phyloP scores from a whole-genome alignment of 2,888 invertebrate species.

The Eilema griseolum region DNA sequence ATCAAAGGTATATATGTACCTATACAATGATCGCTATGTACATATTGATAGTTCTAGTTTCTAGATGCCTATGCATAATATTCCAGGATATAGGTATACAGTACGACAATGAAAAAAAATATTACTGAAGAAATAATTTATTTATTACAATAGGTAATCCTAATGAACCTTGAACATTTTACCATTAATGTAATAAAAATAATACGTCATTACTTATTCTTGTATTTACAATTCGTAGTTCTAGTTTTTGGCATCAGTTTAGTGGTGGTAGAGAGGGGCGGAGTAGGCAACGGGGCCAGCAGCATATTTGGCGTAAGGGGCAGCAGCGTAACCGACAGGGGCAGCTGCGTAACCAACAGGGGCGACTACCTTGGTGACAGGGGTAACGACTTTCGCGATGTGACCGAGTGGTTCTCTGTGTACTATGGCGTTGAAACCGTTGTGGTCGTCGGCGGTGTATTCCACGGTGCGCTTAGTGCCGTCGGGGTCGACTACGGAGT shows the following conservation, averaged over 20 bases:
- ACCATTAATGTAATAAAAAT: conserved; percentile 1
- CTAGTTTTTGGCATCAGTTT: conserved; percentile 69
- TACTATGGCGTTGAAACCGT: conserved; percentile 82
- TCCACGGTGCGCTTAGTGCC: conserved; percentile 84
- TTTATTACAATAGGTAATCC: conserved; percentile 4
- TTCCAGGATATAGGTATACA: too few relatives aligned
- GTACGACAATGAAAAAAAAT: too few relatives aligned
- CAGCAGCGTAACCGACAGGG: conserved; percentile 25
- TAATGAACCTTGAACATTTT: neutral
- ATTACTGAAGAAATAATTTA: conserved; percentile 4
- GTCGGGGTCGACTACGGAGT: conserved; percentile 84
- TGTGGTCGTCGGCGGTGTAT: conserved; percentile 79
- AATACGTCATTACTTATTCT: conserved; percentile 54
- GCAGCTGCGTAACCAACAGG: conserved; percentile 41
- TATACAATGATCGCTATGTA: too few relatives aligned
- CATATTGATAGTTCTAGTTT: too few relatives aligned
- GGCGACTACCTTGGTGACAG: conserved; percentile 34
- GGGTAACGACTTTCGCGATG: conserved; percentile 60
- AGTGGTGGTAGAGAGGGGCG: conserved; percentile 71
- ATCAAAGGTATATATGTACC: too few relatives aligned
- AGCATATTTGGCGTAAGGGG: conserved; percentile 47
- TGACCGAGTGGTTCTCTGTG: conserved; percentile 68
- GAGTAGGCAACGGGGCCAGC: conserved; percentile 53
- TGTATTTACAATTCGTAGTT: conserved; percentile 53
- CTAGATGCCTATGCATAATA: too few relatives aligned